Evolutionary conservation across 2,113 vertebrate genomes (phyloP).

Genomic region (Python bivittatus): DNA sequence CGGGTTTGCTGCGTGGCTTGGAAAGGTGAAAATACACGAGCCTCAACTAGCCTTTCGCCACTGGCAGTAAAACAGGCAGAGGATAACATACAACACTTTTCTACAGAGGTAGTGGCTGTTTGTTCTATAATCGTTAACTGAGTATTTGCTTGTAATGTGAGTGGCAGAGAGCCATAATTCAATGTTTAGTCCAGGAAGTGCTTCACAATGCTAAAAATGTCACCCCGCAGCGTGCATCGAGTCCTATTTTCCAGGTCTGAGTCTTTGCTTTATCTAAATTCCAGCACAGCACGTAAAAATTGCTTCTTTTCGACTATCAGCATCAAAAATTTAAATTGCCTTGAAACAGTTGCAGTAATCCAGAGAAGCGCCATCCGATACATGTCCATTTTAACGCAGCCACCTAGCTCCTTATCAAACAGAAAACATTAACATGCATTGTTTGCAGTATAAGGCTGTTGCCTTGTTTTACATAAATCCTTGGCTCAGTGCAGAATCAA

Average conservation of each 20-base stretch:
- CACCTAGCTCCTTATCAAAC: conserved; percentile 53
- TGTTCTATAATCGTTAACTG: conserved; percentile 38
- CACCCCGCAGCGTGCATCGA: conserved; percentile 45
- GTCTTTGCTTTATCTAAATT: conserved; percentile 65
- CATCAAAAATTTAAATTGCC: conserved; percentile 72
- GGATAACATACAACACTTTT: not conserved
- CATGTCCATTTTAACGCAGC: conserved; percentile 54
- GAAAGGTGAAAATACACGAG: conserved; percentile 51
- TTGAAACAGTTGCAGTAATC: conserved; percentile 65
- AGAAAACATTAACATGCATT: conserved; percentile 62
- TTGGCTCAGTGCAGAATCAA: conserved; percentile 59
- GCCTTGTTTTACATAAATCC: conserved; percentile 44
- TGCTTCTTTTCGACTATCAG: conserved; percentile 66
- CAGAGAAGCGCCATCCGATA: conserved; percentile 48
- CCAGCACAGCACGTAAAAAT: conserved; percentile 67
- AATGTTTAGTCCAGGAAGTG: conserved; percentile 38
- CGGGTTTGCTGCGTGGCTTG: conserved; percentile 14
- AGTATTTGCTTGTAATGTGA: conserved; percentile 31
- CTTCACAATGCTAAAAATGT: conserved; percentile 27
- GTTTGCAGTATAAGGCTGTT: conserved; percentile 55
- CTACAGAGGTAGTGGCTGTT: conserved; percentile 24
- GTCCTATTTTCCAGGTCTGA: conserved; percentile 43
- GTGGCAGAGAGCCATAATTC: not conserved
- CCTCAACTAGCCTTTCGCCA: not conserved
- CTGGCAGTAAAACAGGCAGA: conserved; percentile 25